Evolutionary conservation across 2,888 invertebrate species (phyloP), one percentile per base, ranked within the genome.

Genomic region (Stenurella melanura): DNA sequence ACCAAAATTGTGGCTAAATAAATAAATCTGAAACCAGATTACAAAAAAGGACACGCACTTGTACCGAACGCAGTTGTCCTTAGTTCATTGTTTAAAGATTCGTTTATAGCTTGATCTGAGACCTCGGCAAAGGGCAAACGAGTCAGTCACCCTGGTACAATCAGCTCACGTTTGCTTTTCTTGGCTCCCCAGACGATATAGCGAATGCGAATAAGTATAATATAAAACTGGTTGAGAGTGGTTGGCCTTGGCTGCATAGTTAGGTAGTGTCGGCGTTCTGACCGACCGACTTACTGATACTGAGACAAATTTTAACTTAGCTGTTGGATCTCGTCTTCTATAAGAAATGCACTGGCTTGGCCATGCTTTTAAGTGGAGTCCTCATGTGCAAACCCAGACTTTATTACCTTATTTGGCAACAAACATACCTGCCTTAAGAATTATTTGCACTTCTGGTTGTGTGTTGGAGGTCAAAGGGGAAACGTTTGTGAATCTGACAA

Each of bases 201-300:
- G 60, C 38, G 66, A 57, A 66, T 66, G 38, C n/a, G 42, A 3
- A 79, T 77, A 80, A 80, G 78, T 80, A 81, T 78, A 82, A 78
- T 76, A 78, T 74, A 80, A 71, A 81, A 81, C 82, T 81, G 81
- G 81, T 81, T 80, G 70, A 60, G 66, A 81, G 81, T 72, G 63
- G 83, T 81, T 80, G 75, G 78, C 83, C 83, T 83, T 83, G 83
- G 78, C 64, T 74, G 73, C 66, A 68, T 73, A 60, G 72, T 61
- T 73, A 5, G 67, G 50, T 38, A 42, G 58, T 34, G 58, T 58
- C 56, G 60, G 66, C 66, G 66, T 66, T 42, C 17, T 50, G 50
- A 50, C 66, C 66, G 26, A 54, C 21, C 54, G 58, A 58, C 58
- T 58, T 58, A 58, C 58, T 58, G 58, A 19, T 58, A 58, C 58